Evolutionary conservation across 1,140 invertebrate species (phyloP).

Genomic region (Lethocerus indicus): DNA sequence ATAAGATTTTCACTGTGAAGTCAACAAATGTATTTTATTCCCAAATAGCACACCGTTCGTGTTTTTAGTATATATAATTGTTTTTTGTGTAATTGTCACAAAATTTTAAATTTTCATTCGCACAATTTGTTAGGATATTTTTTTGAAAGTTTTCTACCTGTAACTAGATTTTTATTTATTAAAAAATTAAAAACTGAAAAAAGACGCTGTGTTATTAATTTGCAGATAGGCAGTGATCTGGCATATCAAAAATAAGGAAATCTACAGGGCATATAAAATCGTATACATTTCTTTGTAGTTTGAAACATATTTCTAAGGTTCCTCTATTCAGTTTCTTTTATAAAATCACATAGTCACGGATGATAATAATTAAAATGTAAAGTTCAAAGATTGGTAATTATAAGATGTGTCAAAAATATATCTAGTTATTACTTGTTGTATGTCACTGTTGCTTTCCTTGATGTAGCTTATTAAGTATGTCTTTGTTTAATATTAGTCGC

Average conservation of each 20-base stretch:
- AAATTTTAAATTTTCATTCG: no score
- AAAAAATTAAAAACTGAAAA: not conserved
- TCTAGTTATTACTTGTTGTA: conserved; percentile 11
- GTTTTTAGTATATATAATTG: no score
- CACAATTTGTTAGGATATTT: no score
- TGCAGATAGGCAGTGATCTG: not conserved
- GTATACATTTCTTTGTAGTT: no score
- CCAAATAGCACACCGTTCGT: no score
- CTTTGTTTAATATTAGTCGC: conserved; percentile 3
- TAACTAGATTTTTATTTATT: no score
- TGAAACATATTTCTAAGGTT: conserved; percentile 7
- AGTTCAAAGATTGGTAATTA: conserved; percentile 5
- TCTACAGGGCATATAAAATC: no score
- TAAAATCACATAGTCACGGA: conserved; percentile 11
- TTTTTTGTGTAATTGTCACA: no score
- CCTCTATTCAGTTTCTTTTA: conserved; percentile 9
- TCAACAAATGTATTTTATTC: no score
- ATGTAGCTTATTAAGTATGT: conserved; percentile 11
- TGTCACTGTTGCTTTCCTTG: conserved; percentile 14
- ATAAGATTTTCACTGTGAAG: no score
- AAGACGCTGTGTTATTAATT: not conserved
- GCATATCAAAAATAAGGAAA: no score
- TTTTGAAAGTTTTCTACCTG: no score
- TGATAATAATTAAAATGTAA: conserved; percentile 15
- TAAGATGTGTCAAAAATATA: conserved; percentile 6